These are phyloP conservation scores for Prinia subflava DNA, from an alignment of 2,113 vertebrate genomes.

Conservation along the genomic window DNA sequence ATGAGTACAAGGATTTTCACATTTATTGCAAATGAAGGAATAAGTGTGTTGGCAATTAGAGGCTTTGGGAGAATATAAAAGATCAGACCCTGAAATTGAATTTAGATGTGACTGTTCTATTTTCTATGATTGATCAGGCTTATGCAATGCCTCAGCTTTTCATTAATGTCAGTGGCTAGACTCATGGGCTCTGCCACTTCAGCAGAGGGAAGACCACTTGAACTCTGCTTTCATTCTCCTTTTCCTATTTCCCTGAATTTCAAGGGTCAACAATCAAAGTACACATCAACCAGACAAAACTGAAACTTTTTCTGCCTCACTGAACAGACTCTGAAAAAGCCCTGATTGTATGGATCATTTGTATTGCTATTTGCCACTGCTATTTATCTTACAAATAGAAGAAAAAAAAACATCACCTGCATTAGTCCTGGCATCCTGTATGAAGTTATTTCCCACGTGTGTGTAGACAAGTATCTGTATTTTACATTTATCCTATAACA, in stretches of 20 bases:
- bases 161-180: slow-evolving; percentile 58
- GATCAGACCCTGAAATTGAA: background rate
- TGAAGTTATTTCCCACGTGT: background rate
- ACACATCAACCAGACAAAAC: background rate
- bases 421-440: background rate
- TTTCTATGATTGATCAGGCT: slow-evolving; percentile 38
- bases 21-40: slow-evolving; percentile 49
- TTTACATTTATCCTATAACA: background rate
- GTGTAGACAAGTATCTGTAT: background rate
- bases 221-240: slow-evolving; percentile 19
- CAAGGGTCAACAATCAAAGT: slow-evolving; percentile 44
- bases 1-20: background rate
- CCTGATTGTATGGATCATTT: background rate
- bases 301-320: slow-evolving; percentile 3
- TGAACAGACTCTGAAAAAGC: background rate
- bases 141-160: slow-evolving; percentile 58
- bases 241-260: slow-evolving; percentile 50
- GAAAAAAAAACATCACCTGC: background rate
- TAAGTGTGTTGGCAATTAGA: slow-evolving; percentile 49
- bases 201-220: background rate
- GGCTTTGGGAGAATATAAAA: slow-evolving; percentile 34
- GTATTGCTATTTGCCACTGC: background rate
- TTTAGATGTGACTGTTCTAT: slow-evolving; percentile 29
- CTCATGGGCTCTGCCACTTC: slow-evolving; percentile 7
- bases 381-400: background rate